A percentile compares a stretch with the other conserved stretches of the same genome.
phyloP scores from a whole-genome alignment of 2,113 vertebrate genomes.

The Ceratotherium simum region DNA sequence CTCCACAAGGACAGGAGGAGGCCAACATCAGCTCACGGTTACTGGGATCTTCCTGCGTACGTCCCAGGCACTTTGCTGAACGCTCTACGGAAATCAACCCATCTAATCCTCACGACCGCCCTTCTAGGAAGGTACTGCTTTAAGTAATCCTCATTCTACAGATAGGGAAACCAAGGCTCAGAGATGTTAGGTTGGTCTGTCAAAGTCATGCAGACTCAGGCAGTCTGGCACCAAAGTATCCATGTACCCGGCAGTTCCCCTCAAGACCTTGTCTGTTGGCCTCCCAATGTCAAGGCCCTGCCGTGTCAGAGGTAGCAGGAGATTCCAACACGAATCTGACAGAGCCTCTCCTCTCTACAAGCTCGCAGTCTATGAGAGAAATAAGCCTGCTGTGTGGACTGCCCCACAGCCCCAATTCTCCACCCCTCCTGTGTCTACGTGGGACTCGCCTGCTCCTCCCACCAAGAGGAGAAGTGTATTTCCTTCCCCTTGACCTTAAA shows the following conservation, averaged over 20 bases:
- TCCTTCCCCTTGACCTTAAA: not conserved
- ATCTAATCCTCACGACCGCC: fast-evolving
- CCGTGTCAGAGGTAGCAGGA: not conserved
- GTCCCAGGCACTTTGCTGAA: fast-evolving
- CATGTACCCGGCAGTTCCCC: fast-evolving
- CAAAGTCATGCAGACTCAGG: not conserved
- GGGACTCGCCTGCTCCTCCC: not conserved
- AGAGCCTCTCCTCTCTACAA: not conserved
- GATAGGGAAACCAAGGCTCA: not conserved
- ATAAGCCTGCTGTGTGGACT: fast-evolving
- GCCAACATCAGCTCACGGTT: fast-evolving
- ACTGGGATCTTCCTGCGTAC: fast-evolving
- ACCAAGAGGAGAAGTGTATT: not conserved
- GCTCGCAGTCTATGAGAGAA: not conserved
- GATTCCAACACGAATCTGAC: not conserved
- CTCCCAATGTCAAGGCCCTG: not conserved
- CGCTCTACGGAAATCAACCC: not conserved
- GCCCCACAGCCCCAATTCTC: fast-evolving
- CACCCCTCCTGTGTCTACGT: not conserved
- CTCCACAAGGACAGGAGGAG: not conserved
- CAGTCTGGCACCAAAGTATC: not conserved
- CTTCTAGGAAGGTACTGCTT: fast-evolving
- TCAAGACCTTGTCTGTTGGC: not conserved
- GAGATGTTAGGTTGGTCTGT: no score
- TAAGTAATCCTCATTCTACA: not conserved